phyloP scores from a whole-genome alignment of 2,888 invertebrate species.

The Chymomyza procnemis region DNA sequence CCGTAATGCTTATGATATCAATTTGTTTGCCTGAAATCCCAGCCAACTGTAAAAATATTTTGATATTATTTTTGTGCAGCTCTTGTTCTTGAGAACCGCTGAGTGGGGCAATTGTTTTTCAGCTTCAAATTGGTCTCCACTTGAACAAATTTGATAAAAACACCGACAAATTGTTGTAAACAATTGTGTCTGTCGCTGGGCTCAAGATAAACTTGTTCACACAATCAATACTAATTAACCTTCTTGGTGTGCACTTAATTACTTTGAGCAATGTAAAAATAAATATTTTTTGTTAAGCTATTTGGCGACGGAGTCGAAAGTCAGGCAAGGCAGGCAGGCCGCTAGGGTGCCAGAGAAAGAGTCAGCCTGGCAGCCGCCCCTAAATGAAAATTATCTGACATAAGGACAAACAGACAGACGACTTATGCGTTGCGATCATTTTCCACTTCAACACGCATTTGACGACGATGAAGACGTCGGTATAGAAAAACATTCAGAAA shows the following conservation, averaged over 20 bases:
- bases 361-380: neutral
- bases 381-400: neutral
- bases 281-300: constrained; percentile 51
- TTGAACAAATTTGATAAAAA: neutral
- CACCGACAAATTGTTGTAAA: neutral
- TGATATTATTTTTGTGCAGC: neutral
- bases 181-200: neutral
- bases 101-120: neutral
- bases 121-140: neutral
- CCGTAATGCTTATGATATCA: neutral
- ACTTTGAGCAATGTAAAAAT: constrained; percentile 38
- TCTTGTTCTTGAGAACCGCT: neutral
- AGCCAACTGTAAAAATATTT: neutral
- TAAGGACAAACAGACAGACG: constrained; percentile 2
- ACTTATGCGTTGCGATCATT: constrained; percentile 39
- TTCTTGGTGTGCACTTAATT: constrained; percentile 56
- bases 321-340: neutral
- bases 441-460: constrained; percentile 61
- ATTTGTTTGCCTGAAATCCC: neutral
- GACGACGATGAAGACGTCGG: constrained; percentile 9
- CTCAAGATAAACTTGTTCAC: constrained; percentile 47
- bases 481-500: constrained; percentile 42
- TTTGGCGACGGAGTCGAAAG: constrained; percentile 26
- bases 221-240: constrained; percentile 66
- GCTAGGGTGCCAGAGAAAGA: neutral